Evolutionary conservation across 2,113 vertebrate genomes (phyloP).

Genomic region (Taurulus bubalis): DNA sequence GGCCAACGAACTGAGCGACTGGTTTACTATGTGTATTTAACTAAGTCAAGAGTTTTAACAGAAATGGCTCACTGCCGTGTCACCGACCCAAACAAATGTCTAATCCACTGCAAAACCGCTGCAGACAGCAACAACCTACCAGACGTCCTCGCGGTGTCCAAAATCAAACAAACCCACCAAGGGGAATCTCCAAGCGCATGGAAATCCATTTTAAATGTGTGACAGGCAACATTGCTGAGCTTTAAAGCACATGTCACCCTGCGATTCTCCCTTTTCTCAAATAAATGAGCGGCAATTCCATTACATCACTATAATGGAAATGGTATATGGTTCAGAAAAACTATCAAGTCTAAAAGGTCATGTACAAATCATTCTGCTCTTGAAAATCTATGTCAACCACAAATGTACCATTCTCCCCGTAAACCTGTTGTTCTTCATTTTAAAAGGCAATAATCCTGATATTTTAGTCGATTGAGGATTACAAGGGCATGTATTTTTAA

Average conservation of each 20-base stretch:
- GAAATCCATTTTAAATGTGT: constrained; percentile 57
- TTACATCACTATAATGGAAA: constrained; percentile 19
- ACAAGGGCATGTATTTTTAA: constrained; percentile 33
- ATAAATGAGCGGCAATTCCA: background rate
- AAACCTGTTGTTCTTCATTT: constrained; percentile 34
- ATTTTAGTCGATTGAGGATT: constrained; percentile 43
- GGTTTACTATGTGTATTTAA: constrained; percentile 36
- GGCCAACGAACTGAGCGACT: background rate
- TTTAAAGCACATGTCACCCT: constrained; percentile 10
- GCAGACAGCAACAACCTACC: constrained; percentile 42
- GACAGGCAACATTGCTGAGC: constrained; percentile 30
- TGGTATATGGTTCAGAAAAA: constrained; percentile 28
- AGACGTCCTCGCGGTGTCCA: constrained; percentile 42
- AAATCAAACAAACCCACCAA: constrained; percentile 50
- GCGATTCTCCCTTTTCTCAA: constrained; percentile 1
- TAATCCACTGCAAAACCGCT: constrained; percentile 23
- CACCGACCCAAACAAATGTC: constrained; percentile 19
- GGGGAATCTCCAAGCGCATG: constrained; percentile 3
- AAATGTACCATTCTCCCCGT: background rate
- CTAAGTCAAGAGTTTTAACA: constrained; percentile 36
- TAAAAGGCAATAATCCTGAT: constrained; percentile 18
- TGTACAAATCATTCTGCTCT: constrained; percentile 17
- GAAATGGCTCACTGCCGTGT: constrained; percentile 39
- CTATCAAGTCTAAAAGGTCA: constrained; percentile 17
- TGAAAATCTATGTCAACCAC: constrained; percentile 23